phyloP scores from a whole-genome alignment of 2,113 vertebrate genomes.

The Melanotaenia duboulayi region DNA sequence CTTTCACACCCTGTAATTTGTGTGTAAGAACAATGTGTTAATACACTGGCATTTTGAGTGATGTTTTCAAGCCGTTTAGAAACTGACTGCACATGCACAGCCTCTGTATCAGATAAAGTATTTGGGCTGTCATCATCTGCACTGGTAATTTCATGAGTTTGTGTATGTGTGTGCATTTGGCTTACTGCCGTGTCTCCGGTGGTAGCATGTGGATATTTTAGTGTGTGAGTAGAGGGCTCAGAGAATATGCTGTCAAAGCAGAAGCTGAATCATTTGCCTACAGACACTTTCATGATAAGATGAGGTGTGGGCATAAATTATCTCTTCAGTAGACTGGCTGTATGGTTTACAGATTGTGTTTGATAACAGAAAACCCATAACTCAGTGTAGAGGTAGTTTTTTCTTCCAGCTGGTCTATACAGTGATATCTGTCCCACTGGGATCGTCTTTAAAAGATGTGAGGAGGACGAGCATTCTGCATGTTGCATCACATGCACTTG shows the following conservation, averaged over 20 bases:
- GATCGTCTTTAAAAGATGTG: conserved; percentile 22
- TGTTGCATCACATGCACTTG: neutral
- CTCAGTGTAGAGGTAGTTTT: conserved; percentile 7
- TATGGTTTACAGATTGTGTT: conserved; percentile 51
- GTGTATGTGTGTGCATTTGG: conserved; percentile 35
- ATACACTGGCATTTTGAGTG: conserved; percentile 15
- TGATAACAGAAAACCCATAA: conserved; percentile 41
- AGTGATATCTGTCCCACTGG: conserved; percentile 35
- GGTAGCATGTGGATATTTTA: conserved; percentile 41
- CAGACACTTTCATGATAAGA: conserved; percentile 54
- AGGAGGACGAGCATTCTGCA: conserved; percentile 5
- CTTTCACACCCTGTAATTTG: conserved; percentile 1
- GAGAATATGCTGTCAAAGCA: conserved; percentile 69
- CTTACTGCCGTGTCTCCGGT: conserved; percentile 33
- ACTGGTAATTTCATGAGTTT: conserved; percentile 42
- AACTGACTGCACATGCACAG: conserved; percentile 10
- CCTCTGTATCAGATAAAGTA: conserved; percentile 53
- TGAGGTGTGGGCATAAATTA: conserved; percentile 62
- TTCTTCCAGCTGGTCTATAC: conserved; percentile 2
- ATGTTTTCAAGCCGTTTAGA: conserved; percentile 6
- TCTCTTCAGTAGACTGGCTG: conserved; percentile 44
- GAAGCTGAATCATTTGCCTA: conserved; percentile 65
- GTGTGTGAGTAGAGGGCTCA: conserved; percentile 38
- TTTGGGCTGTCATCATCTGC: conserved; percentile 47
- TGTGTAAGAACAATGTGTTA: conserved; percentile 28